Evolutionary conservation across 2,797 vertebrate genomes (phyloP).

Genomic region (Xenentodon cancila): DNA sequence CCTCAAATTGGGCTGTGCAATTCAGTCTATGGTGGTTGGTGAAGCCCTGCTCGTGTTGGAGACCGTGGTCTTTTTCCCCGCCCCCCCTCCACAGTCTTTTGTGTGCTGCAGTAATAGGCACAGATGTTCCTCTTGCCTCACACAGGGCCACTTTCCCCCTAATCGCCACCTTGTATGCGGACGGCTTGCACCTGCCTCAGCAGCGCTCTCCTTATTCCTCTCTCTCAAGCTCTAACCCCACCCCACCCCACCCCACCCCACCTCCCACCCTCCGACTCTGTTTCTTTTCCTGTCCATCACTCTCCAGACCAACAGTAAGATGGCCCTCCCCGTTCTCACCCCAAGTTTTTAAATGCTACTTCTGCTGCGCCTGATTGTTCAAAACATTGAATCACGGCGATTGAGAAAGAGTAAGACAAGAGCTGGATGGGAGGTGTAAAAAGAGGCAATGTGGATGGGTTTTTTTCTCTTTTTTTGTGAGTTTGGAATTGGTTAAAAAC

Average conservation of each 20-base stretch:
- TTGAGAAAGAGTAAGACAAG: slow-evolving; percentile 24
- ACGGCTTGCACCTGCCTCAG: slow-evolving; percentile 86
- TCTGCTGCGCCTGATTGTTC: slow-evolving; percentile 60
- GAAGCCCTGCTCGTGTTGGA: slow-evolving; percentile 80
- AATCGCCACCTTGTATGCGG: slow-evolving; percentile 85
- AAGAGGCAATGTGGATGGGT: slow-evolving; percentile 23
- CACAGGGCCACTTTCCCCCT: slow-evolving; percentile 83
- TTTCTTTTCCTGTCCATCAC: slow-evolving; percentile 31
- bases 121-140: slow-evolving; percentile 88
- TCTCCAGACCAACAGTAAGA: slow-evolving; percentile 35
- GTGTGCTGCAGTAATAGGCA: slow-evolving; percentile 84
- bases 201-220: slow-evolving; percentile 61
- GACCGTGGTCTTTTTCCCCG: slow-evolving; percentile 53
- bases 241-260: slow-evolving; percentile 14
- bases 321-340: slow-evolving; percentile 44
- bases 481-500: slow-evolving; percentile 60
- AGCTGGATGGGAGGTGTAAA: slow-evolving; percentile 45
- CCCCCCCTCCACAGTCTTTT: slow-evolving; percentile 67
- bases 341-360: slow-evolving; percentile 56
- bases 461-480: slow-evolving; percentile 30
- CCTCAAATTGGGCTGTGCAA: slow-evolving; percentile 82
- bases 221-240: slow-evolving; percentile 33
- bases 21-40: slow-evolving; percentile 82
- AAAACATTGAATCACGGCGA: slow-evolving; percentile 59
- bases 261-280: slow-evolving; percentile 16